Percentiles rank a stretch among this genome's conserved stretches.
phyloP scores from a whole-genome alignment of 2,888 invertebrate genomes.

The Dascillus cervinus region DNA sequence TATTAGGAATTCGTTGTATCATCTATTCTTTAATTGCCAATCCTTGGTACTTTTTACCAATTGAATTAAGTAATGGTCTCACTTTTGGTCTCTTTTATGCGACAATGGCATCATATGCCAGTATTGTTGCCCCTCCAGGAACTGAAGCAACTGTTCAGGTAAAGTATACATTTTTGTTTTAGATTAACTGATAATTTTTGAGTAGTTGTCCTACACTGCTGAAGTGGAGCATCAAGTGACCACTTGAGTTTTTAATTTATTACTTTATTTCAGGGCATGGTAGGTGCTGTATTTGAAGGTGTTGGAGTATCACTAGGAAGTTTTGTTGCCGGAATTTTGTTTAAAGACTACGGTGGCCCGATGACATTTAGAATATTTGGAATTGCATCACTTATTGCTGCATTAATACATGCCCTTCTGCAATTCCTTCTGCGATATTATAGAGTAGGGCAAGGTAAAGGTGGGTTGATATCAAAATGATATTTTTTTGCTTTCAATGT shows the following conservation, averaged over 20 bases:
- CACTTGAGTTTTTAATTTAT: slow-evolving; percentile 4
- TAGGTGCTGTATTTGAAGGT: slow-evolving; percentile 83
- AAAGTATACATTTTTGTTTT: slow-evolving; percentile 17
- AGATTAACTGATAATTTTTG: slow-evolving; percentile 3
- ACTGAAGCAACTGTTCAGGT: slow-evolving; percentile 83
- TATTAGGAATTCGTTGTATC: slow-evolving; percentile 72
- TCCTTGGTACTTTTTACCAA: slow-evolving; percentile 77
- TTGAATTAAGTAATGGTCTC: slow-evolving; percentile 81
- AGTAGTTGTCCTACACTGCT: too few species aligned
- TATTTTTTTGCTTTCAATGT: slow-evolving; percentile 6
- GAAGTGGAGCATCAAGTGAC: too few species aligned
- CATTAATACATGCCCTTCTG: slow-evolving; percentile 49
- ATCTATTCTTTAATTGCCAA: slow-evolving; percentile 72
- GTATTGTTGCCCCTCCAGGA: slow-evolving; percentile 72
- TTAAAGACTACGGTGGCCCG: slow-evolving; percentile 56
- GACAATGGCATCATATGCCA: slow-evolving; percentile 83
- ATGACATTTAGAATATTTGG: slow-evolving; percentile 67
- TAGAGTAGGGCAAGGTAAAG: slow-evolving; percentile 16
- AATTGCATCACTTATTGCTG: slow-evolving; percentile 54
- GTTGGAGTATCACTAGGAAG: slow-evolving; percentile 76
- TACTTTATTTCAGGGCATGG: slow-evolving; percentile 57
- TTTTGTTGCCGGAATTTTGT: slow-evolving; percentile 66
- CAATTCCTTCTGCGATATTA: slow-evolving; percentile 37
- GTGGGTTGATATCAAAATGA: slow-evolving; percentile 7
- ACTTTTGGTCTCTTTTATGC: slow-evolving; percentile 85